A percentile compares a stretch with the other conserved stretches of the same genome.
Evolutionary conservation across 2,797 vertebrate genomes (phyloP).

Genomic region (Prionace glauca): DNA sequence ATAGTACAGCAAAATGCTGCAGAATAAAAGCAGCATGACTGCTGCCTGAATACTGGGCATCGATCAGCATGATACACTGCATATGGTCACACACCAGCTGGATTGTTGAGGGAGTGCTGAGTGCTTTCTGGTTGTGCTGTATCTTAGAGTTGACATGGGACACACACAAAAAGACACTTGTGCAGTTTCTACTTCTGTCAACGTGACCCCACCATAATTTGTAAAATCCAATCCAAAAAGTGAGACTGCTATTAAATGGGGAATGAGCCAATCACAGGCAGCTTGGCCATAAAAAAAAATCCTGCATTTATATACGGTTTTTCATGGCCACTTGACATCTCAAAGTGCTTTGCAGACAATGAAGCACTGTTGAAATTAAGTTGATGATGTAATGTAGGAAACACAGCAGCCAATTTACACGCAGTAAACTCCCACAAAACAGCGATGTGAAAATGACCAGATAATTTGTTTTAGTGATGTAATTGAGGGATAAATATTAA

Average conservation of each 20-base stretch:
- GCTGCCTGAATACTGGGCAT: background rate
- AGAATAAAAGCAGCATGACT: background rate
- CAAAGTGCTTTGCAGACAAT: too few species aligned
- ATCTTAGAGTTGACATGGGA: background rate
- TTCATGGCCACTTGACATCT: too few species aligned
- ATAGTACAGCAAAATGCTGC: background rate
- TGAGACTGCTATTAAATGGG: too few species aligned
- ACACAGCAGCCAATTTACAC: too few species aligned
- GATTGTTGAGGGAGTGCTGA: background rate
- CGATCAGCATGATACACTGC: background rate
- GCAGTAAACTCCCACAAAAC: background rate
- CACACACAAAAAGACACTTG: background rate
- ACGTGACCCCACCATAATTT: too few species aligned
- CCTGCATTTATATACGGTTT: too few species aligned
- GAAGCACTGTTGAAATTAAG: too few species aligned
- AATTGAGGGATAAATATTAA: background rate
- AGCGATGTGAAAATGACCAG: background rate
- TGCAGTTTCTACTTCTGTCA: too few species aligned
- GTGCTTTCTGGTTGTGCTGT: background rate
- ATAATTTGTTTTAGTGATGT: background rate
- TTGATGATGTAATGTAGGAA: too few species aligned
- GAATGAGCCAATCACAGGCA: too few species aligned
- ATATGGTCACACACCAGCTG: background rate
- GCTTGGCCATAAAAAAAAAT: too few species aligned
- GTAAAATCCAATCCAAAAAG: too few species aligned